A percentile compares a stretch with the other conserved stretches of the same genome.
Conservation (phyloP, 2,797 vertebrate genomes). For the Sebastes steindachneri region DNA sequence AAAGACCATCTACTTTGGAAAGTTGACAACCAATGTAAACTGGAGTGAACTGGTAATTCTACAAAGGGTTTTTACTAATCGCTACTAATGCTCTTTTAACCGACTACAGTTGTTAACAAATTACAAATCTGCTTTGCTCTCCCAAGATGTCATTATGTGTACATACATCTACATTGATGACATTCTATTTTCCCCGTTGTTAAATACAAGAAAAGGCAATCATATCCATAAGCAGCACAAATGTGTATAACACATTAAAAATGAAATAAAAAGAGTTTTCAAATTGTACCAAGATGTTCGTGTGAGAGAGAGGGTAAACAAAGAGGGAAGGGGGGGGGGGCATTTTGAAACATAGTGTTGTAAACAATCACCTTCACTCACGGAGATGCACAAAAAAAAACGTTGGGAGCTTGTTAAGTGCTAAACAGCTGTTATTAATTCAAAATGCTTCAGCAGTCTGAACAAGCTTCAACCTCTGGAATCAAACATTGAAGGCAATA, state of each 20-base stretch:
- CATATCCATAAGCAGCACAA: constrained; percentile 86
- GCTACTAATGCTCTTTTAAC: constrained; percentile 85
- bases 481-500: constrained; percentile 74
- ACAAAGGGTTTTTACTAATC: constrained; percentile 84
- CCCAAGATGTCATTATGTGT: constrained; percentile 77
- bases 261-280: constrained; percentile 70
- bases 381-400: constrained; percentile 58
- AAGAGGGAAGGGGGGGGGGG: constrained; percentile 21
- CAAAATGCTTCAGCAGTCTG: constrained; percentile 72
- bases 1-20: constrained; percentile 90
- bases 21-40: constrained; percentile 91
- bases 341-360: constrained; percentile 71
- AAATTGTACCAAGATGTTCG: constrained; percentile 82
- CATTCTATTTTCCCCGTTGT: constrained; percentile 74
- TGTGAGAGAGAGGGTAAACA: constrained; percentile 71
- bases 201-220: constrained; percentile 86
- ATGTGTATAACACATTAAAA: constrained; percentile 84
- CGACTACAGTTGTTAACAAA: constrained; percentile 71
- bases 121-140: constrained; percentile 75
- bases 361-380: constrained; percentile 84
- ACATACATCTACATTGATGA: constrained; percentile 77
- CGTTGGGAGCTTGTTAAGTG: constrained; percentile 75
- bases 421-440: constrained; percentile 69
- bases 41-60: constrained; percentile 89
- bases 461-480: constrained; percentile 79